phyloP scores from a whole-genome alignment of 1,140 invertebrate genomes.

The Cecropterus lyciades region DNA sequence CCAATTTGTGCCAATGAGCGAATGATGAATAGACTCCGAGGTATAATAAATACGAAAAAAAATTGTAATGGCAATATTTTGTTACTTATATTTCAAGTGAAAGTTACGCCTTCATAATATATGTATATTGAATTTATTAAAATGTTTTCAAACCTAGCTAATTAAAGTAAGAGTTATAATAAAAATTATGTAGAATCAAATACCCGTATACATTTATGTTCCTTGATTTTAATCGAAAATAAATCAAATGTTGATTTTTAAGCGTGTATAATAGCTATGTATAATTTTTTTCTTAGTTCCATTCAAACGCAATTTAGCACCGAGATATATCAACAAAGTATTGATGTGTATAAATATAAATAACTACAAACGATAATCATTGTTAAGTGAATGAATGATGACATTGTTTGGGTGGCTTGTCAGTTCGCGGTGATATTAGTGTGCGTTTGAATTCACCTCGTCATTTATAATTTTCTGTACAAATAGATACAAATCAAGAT shows the following conservation, averaged over 20 bases:
- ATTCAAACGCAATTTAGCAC: too few relatives aligned
- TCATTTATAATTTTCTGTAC: conserved; percentile 12
- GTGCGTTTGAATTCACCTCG: not conserved
- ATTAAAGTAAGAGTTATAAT: not conserved
- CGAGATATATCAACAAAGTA: too few relatives aligned
- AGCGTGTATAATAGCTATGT: conserved; percentile 11
- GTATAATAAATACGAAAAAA: not conserved
- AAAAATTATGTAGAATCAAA: too few relatives aligned
- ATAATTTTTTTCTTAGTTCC: conserved; percentile 4
- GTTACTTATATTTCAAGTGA: not conserved
- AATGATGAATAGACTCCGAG: conserved; percentile 13
- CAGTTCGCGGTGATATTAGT: conserved; percentile 7
- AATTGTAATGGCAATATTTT: conserved; percentile 12
- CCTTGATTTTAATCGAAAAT: not conserved
- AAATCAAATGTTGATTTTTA: not conserved
- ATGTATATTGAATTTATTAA: too few relatives aligned
- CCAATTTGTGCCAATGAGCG: conserved; percentile 61
- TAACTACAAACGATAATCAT: conserved; percentile 11
- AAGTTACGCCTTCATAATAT: too few relatives aligned
- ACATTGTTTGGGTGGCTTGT: conserved; percentile 8
- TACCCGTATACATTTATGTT: not conserved
- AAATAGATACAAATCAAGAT: conserved; percentile 20
- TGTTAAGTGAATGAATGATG: conserved; percentile 10
- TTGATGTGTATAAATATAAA: not conserved
- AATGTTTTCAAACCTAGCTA: too few relatives aligned